Conservation (phyloP, 2,797 vertebrate genomes). For the Sparus aurata region DNA sequence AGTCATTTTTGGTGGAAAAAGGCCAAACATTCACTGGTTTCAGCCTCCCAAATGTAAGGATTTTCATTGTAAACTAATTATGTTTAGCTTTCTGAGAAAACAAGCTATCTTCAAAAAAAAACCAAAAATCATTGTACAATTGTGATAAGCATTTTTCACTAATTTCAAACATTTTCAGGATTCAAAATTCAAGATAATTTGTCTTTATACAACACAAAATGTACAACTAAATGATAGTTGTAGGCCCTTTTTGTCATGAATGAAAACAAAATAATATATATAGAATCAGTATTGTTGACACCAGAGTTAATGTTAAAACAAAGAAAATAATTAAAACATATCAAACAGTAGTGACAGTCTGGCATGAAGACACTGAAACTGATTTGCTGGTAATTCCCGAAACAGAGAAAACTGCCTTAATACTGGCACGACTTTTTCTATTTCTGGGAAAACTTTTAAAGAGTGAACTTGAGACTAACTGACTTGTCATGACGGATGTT, state of each 20-base stretch:
- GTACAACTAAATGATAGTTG: too few species aligned
- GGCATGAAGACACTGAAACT: background rate
- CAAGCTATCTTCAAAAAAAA: too few species aligned
- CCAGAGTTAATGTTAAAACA: background rate
- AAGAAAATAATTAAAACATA: background rate
- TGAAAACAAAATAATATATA: too few species aligned
- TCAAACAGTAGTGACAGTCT: background rate
- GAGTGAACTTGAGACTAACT: background rate
- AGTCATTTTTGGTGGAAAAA: background rate
- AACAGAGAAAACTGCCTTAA: background rate
- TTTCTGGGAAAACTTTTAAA: constrained; percentile 12
- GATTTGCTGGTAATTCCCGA: background rate
- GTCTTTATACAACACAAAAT: too few species aligned
- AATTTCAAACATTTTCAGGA: background rate
- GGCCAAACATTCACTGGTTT: background rate
- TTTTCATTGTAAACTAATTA: background rate
- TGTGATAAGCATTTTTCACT: background rate
- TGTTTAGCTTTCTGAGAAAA: background rate
- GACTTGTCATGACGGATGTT: background rate
- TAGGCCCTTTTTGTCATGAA: too few species aligned
- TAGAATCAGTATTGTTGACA: background rate
- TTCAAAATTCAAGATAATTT: too few species aligned
- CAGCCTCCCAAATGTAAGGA: background rate
- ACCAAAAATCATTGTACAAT: too few species aligned
- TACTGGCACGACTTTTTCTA: background rate